Base-by-base conservation (phyloP, 2,888 invertebrate genomes). In the Ellobium chinense region DNA sequence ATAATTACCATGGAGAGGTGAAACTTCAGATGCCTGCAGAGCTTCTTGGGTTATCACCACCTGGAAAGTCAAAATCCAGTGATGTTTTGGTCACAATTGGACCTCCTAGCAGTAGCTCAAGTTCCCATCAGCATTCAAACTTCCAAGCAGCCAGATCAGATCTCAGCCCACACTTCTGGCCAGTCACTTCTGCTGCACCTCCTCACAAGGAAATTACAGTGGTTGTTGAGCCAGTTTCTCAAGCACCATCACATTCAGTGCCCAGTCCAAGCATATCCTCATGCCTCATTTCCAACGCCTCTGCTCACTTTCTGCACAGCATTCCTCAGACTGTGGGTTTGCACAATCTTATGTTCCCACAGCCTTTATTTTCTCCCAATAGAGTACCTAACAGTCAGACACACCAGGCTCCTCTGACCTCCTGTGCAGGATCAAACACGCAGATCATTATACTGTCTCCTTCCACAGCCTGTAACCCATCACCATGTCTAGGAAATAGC, bases 1-100 rank as follows among this genome's bases (percentile, higher is more conserved):
- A 73, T 12, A 77, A 37, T 34, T 78, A 76, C 36, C 79, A 80
- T 37, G 80, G 75, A 2, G 75, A 69, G 31, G 62, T 80, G n/a
- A 80, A 80, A 36, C 60, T 80, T 7, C 73, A 79, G 63, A 46
- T 82, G 31, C 81, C 76, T 7, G 76, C 79, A 21, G 83, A 87
- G n/a, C 80, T 87, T 14, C 84, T 88, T 9, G 72, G 77, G 0
- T 68, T 85, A 5, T 83, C 83, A 36, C 63, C 75, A 21, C 58
- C 70, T n/a, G 54, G 77, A 29, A 75, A 65, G 36, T 34, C 27
- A 37, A 58, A 69, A 18, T 68, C 77, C 37, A 14, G 58, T 29
- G 77, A 77, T 60, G 60, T 77, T 58, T 37, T 27, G n/a, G 65
- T 76, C 14, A 76, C 76, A 14, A 76, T 76, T 34, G 54, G 36